Evolutionary conservation across 2,797 vertebrate genomes (phyloP).

Genomic region (Gallinago solitaria): DNA sequence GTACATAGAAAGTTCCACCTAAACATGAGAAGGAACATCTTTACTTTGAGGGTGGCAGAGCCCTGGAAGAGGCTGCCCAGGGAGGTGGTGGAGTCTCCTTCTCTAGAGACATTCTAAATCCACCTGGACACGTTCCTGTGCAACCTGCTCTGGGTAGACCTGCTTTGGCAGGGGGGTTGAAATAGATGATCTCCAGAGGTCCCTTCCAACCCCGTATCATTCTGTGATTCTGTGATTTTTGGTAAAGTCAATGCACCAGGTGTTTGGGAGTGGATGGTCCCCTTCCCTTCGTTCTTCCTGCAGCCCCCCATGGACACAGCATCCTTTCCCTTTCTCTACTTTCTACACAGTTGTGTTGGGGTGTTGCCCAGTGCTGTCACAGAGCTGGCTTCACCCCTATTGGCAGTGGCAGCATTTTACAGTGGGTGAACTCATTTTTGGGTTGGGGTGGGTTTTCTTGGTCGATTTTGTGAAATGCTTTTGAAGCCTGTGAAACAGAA

Average conservation of each 20-base stretch:
- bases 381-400: background rate
- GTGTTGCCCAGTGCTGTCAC: background rate
- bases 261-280: background rate
- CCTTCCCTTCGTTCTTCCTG: background rate
- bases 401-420: background rate
- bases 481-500: background rate
- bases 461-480: background rate
- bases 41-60: no score
- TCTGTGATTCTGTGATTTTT: background rate
- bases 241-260: background rate
- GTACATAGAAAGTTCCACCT: no score
- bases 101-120: no score
- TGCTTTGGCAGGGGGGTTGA: no score
- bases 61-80: no score
- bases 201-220: no score
- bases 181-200: no score
- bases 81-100: no score
- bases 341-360: background rate
- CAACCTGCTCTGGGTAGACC: no score
- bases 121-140: no score
- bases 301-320: background rate
- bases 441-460: background rate
- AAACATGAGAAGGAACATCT: no score
- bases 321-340: background rate
- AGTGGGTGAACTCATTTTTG: background rate